phyloP scores from a whole-genome alignment of 2,888 invertebrate genomes.

The Eumerus sabulonum region DNA sequence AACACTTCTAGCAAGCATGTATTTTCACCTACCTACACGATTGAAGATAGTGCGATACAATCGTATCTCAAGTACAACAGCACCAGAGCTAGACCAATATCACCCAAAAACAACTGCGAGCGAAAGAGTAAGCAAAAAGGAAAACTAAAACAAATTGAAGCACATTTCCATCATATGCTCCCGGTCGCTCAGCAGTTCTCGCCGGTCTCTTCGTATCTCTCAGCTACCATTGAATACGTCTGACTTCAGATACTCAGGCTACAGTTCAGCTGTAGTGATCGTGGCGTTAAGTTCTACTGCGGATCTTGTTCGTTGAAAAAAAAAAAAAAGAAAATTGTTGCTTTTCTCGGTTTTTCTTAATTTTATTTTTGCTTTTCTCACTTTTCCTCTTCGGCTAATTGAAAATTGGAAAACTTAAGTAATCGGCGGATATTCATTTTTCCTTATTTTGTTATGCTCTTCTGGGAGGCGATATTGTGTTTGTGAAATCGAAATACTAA shows the following conservation, averaged over 20 bases:
- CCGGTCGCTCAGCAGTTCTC: slow-evolving; percentile 17
- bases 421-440: slow-evolving; percentile 47
- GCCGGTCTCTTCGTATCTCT: slow-evolving; percentile 42
- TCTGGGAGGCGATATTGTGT: neutral
- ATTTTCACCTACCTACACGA: slow-evolving; percentile 27
- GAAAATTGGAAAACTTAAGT: slow-evolving; percentile 23
- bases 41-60: slow-evolving; percentile 50
- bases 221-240: slow-evolving; percentile 32
- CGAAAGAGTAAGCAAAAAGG: slow-evolving; percentile 6
- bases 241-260: slow-evolving; percentile 44
- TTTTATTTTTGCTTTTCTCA: slow-evolving; percentile 4
- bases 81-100: too few species aligned
- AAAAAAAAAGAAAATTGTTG: neutral
- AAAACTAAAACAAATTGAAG: neutral
- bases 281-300: slow-evolving; percentile 43
- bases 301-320: slow-evolving; percentile 28
- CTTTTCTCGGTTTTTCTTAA: too few species aligned
- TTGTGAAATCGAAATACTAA: slow-evolving; percentile 45
- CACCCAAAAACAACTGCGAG: neutral
- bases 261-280: slow-evolving; percentile 61
- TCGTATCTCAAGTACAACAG: slow-evolving; percentile 37
- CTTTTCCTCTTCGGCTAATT: slow-evolving; percentile 22
- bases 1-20: slow-evolving; percentile 14
- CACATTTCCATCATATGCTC: slow-evolving; percentile 30
- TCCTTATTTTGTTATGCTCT: neutral